A percentile compares a stretch with the other conserved stretches of the same genome.
phyloP scores from a whole-genome alignment of 2,797 vertebrate genomes.

The Macrochelys suwanniensis region DNA sequence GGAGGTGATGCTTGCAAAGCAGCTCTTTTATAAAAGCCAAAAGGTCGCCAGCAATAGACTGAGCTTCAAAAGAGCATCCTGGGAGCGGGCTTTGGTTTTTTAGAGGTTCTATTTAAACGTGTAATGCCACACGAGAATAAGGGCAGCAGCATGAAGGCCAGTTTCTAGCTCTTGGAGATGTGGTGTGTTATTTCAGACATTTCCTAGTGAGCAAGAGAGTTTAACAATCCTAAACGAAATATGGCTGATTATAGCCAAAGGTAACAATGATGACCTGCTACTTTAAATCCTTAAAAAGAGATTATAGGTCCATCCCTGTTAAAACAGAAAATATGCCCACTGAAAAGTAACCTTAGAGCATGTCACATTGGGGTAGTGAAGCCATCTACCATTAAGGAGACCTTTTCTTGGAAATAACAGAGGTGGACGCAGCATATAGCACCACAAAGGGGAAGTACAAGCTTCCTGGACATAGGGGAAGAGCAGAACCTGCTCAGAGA shows the following conservation, averaged over 20 bases:
- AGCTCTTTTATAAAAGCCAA: background rate
- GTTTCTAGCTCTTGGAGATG: background rate
- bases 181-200: background rate
- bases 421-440: background rate
- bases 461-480: constrained; percentile 13
- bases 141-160: background rate
- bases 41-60: background rate
- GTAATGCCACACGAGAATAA: background rate
- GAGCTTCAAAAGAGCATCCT: background rate
- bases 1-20: background rate
- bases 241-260: background rate
- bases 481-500: background rate
- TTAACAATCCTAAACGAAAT: background rate
- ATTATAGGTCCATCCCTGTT: accelerated
- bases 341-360: background rate
- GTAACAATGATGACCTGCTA: background rate
- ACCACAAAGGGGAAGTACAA: background rate
- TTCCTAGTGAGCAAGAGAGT: background rate
- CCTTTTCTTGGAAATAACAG: background rate
- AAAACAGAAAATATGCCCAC: background rate
- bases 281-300: background rate
- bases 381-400: background rate
- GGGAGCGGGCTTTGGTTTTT: background rate
- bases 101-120: background rate
- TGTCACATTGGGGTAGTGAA: background rate